Percentiles rank a stretch among this genome's conserved stretches.
Conservation (phyloP, 1,140 invertebrate genomes). For the Conus betulinus region DNA sequence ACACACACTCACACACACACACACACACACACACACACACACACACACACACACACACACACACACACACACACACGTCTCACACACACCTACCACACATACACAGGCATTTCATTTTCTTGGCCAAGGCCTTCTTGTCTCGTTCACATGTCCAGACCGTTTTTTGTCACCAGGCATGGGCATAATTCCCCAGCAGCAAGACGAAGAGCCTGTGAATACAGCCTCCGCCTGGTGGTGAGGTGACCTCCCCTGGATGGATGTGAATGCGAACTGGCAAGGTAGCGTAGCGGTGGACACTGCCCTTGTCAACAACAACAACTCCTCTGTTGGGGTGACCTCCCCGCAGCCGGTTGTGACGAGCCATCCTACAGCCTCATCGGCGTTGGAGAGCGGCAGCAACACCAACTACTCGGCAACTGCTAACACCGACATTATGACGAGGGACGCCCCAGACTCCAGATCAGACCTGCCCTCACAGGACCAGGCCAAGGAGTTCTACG, state of each 20-base stretch:
- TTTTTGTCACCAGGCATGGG: too few relatives aligned
- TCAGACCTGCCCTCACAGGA: conserved; percentile 62
- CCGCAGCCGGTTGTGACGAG: neutral
- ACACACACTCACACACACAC: too few relatives aligned
- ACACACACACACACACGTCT: too few relatives aligned
- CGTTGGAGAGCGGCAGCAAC: neutral
- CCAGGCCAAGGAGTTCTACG: conserved; percentile 86
- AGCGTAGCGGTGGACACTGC: neutral
- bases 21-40: too few relatives aligned
- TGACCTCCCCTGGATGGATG: neutral
- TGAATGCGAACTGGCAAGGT: neutral
- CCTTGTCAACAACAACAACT: neutral
- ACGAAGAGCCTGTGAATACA: too few relatives aligned
- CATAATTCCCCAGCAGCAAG: too few relatives aligned
- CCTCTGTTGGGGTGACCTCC: neutral
- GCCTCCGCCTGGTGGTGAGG: neutral
- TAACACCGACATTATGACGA: conserved; percentile 20
- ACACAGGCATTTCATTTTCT: too few relatives aligned
- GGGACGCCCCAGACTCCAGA: conserved; percentile 55
- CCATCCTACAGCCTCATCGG: neutral
- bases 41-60: too few relatives aligned
- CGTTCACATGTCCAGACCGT: too few relatives aligned
- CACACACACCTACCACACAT: too few relatives aligned
- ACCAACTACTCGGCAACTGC: too few relatives aligned
- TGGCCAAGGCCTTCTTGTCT: too few relatives aligned